phyloP scores from a whole-genome alignment of 2,797 vertebrate species.

The Kryptolebias ocellatus region DNA sequence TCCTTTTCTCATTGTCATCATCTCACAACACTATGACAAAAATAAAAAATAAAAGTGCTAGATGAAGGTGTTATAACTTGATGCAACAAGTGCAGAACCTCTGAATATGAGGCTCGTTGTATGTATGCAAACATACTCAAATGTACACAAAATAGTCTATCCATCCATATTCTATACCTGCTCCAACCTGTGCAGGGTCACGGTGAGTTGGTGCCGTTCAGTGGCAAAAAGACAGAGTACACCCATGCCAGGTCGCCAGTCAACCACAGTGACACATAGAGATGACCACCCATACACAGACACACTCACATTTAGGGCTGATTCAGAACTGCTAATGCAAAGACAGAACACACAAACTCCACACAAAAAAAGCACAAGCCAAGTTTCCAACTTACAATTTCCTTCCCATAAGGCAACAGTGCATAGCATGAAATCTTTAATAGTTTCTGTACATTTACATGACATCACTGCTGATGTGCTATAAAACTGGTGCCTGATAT shows the following conservation, averaged over 20 bases:
- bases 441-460: conserved; percentile 65
- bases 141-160: conserved; percentile 1
- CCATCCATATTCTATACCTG: too few species aligned
- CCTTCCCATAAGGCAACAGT: neutral
- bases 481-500: conserved; percentile 47
- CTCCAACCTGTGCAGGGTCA: too few species aligned
- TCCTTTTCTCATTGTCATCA: conserved; percentile 3
- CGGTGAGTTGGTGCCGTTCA: too few species aligned
- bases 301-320: too few species aligned
- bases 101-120: conserved; percentile 12
- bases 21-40: conserved; percentile 8
- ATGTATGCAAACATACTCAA: conserved; percentile 5
- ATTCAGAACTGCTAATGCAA: too few species aligned
- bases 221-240: too few species aligned
- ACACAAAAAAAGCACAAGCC: too few species aligned
- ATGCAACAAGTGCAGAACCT: conserved; percentile 19
- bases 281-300: too few species aligned
- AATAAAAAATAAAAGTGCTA: conserved; percentile 16
- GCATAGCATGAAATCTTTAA: conserved; percentile 65
- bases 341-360: too few species aligned
- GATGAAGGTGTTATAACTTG: conserved; percentile 19
- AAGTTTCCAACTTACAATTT: too few species aligned
- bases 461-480: conserved; percentile 57
- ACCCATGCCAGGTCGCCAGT: too few species aligned
- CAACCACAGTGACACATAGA: too few species aligned